Evolutionary conservation across 2,113 vertebrate genomes (phyloP).

Genomic region (Jacana jacana): DNA sequence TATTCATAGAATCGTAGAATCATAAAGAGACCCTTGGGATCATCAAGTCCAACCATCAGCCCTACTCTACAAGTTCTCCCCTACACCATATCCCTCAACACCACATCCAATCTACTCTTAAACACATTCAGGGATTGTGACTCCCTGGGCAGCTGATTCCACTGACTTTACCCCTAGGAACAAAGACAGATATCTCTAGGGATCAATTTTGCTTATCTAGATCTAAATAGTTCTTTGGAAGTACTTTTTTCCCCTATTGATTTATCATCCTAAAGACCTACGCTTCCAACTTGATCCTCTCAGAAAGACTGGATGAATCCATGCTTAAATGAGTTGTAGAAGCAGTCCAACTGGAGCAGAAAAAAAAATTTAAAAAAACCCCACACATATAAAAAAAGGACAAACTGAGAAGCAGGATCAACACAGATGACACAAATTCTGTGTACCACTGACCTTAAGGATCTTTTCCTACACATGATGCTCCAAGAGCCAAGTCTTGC

Average conservation of each 20-base stretch:
- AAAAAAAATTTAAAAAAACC: neutral
- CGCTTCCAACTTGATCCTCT: neutral
- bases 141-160: too few species aligned
- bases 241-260: neutral
- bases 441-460: too few species aligned
- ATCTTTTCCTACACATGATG: neutral
- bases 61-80: too few species aligned
- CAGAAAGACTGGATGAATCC: neutral
- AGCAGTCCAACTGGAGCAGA: neutral
- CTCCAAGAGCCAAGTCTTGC: neutral
- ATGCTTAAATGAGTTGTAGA: neutral
- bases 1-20: too few species aligned
- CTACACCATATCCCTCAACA: too few species aligned
- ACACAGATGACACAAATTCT: accelerated
- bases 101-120: too few species aligned
- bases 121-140: too few species aligned
- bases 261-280: neutral
- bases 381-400: neutral
- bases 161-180: too few species aligned
- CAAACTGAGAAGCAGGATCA: neutral
- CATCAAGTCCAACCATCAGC: too few species aligned
- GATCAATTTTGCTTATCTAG: neutral
- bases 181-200: neutral
- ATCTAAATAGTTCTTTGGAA: neutral
- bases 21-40: too few species aligned